These are phyloP conservation scores for Pyrgus malvae DNA, from an alignment of 2,888 invertebrate species.

Conservation along the genomic window DNA sequence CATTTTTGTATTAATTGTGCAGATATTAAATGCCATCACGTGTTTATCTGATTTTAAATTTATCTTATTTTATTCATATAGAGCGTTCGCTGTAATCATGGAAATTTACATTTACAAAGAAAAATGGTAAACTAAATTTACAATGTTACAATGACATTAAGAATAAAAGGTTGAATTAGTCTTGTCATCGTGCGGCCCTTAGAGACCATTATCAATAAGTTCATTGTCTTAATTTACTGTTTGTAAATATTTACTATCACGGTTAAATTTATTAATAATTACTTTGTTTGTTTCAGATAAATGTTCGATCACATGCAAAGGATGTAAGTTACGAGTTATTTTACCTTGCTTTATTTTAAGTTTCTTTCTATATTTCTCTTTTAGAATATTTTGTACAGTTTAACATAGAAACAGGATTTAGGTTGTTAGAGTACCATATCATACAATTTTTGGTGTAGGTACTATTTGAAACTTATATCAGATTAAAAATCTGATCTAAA, in stretches of 20 bases:
- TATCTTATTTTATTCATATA: no score
- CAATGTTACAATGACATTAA: neutral
- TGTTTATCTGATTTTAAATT: no score
- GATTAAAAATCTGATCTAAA: no score
- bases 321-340: slow-evolving; percentile 55
- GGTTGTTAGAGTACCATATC: no score
- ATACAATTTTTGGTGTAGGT: no score
- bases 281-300: slow-evolving; percentile 68
- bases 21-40: neutral
- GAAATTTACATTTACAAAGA: no score
- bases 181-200: neutral
- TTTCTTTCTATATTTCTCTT: neutral
- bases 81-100: no score
- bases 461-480: no score
- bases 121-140: neutral
- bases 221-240: slow-evolving; percentile 5
- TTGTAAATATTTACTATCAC: neutral
- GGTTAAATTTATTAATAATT: slow-evolving; percentile 20
- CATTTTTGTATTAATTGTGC: neutral
- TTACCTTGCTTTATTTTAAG: slow-evolving; percentile 6
- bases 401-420: no score
- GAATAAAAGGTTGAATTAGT: neutral
- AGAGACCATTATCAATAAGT: neutral
- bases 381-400: no score
- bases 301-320: slow-evolving; percentile 65